These are phyloP conservation scores for Tillus elongatus DNA, from an alignment of 2,888 invertebrate species.

Conservation along the genomic window DNA sequence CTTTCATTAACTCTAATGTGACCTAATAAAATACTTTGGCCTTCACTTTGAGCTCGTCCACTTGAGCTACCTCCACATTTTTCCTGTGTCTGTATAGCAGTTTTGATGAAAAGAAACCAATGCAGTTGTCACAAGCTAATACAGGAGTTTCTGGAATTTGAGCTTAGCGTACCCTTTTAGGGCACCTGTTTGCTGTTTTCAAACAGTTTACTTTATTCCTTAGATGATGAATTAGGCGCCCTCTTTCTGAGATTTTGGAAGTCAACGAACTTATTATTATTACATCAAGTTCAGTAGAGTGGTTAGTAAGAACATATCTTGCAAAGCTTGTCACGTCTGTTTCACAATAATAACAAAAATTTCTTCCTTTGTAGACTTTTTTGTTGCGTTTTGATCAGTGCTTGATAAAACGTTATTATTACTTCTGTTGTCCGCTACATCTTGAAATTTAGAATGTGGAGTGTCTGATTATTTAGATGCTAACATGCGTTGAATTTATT, in stretches of 20 bases:
- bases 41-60: background rate
- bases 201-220: conserved; percentile 5
- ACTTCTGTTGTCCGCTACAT: no score
- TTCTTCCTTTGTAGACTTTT: no score
- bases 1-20: conserved; percentile 6
- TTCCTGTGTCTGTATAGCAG: conserved; percentile 4
- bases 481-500: no score
- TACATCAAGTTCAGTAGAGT: background rate
- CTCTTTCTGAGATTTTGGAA: background rate
- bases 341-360: no score
- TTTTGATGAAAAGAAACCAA: conserved; percentile 6
- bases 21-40: conserved; percentile 7
- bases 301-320: background rate
- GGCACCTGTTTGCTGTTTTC: background rate
- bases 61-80: background rate
- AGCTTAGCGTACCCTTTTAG: no score
- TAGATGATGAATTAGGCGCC: background rate
- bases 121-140: background rate
- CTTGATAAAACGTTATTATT: background rate
- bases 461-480: no score
- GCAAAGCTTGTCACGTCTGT: no score
- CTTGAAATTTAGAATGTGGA: no score
- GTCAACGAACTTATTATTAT: background rate
- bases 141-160: background rate
- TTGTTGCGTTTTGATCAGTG: no score